Conservation (phyloP, 2,113 vertebrate genomes). For the Speoplatyrhinus poulsoni region DNA sequence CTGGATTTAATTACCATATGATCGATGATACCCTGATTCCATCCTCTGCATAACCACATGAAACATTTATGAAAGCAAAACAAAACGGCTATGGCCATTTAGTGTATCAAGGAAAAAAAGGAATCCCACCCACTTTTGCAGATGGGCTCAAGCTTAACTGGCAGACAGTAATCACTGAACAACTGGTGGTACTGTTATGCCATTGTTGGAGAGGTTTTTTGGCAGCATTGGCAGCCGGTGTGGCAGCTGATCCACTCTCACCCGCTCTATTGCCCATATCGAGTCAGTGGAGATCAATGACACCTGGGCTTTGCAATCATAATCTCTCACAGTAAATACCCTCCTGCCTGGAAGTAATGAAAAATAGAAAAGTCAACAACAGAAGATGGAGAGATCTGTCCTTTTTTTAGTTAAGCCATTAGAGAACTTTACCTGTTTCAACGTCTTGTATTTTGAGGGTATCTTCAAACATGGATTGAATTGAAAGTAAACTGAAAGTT, state of each 20-base stretch:
- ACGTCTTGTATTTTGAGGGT: constrained; percentile 20
- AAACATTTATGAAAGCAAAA: constrained; percentile 26
- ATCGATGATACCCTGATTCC: constrained; percentile 41
- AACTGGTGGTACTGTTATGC: background rate
- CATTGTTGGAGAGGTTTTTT: constrained; percentile 16
- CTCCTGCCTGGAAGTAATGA: constrained; percentile 43
- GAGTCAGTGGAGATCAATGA: constrained; percentile 50
- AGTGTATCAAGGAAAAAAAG: constrained; percentile 11
- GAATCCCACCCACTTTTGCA: constrained; percentile 6
- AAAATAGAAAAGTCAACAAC: constrained; percentile 37
- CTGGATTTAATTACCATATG: constrained; percentile 50
- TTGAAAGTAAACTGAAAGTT: constrained; percentile 8
- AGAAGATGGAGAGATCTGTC: constrained; percentile 19
- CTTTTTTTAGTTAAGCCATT: constrained; percentile 4
- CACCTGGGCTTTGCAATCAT: constrained; percentile 52
- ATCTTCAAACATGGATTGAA: background rate
- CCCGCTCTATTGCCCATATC: constrained; percentile 42
- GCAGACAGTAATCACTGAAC: constrained; percentile 30
- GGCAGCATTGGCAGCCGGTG: constrained; percentile 22
- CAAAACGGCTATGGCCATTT: constrained; percentile 12
- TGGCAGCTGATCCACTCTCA: constrained; percentile 38
- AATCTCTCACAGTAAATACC: constrained; percentile 59
- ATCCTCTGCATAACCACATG: constrained; percentile 26
- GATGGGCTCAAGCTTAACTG: constrained; percentile 20
- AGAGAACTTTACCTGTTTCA: constrained; percentile 27